Evolutionary conservation across 2,113 vertebrate species (phyloP), one percentile per base, ranked within the genome.

Genomic region (Hyperopisus bebe): DNA sequence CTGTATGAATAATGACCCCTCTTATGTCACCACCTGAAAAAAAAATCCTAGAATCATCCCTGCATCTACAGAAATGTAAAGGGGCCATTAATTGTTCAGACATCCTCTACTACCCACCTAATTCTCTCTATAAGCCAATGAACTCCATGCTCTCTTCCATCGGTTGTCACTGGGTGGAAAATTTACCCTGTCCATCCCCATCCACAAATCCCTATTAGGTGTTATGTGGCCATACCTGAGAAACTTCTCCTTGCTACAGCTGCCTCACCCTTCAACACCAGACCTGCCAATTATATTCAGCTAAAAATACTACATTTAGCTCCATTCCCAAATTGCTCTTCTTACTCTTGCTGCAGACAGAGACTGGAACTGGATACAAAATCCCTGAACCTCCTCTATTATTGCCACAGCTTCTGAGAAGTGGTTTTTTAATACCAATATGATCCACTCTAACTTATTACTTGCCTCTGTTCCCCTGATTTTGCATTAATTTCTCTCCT

Each of bases 221-320:
- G 39, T 13, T n/a, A 84, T 39, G 17, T 42, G 35, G 8, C 17
- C 44, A 46, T 84, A 44, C 44, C 80, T 46, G 39, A 84, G 35
- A 24, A 84, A 35, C 70, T 19, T 42, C 74, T 80, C 17, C 39
- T 84, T n/a, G 44, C 24, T 84, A 24, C 93, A 95, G 93, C 93
- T 92, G 92, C 92, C 9, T 84, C 82, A 47, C 19, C 39, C 82
- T 47, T 24, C 82, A 84, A 47, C 21, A 47, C 42, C 82, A 84
- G 39, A 84, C 39, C 82, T 84, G 82, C 42, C 82, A 84, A 46
- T 84, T 84, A 84, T 84, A 84, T 47, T 84, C 21, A 84, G 82
- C 82, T 84, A 84, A 84, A 84, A 84, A 84, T 84, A 46, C 21
- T 19, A 84, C 82, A 84, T 84, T 39, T 47, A 84, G 44, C 9